phyloP scores from a whole-genome alignment of 2,113 vertebrate genomes.

The Neopipo cinnamomea region DNA sequence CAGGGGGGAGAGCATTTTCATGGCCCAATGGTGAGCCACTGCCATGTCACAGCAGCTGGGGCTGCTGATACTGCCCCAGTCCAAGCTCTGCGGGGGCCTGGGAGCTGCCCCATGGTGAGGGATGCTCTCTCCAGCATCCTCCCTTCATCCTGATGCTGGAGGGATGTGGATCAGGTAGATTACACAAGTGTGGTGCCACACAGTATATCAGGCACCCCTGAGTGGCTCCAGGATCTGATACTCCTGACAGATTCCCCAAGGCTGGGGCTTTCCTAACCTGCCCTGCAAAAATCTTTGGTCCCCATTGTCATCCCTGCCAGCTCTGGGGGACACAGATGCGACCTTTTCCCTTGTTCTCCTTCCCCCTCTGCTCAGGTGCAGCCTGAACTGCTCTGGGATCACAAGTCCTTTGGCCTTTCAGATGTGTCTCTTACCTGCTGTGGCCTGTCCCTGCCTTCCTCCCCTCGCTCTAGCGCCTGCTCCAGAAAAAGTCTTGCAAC shows the following conservation, averaged over 20 bases:
- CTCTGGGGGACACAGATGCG: neutral
- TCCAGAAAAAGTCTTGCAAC: conserved; percentile 30
- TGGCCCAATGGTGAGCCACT: accelerated
- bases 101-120: neutral
- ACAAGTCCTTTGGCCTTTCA: neutral
- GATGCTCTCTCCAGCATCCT: neutral
- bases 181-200: accelerated
- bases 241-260: accelerated
- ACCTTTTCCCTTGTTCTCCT: neutral
- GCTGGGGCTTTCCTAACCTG: neutral
- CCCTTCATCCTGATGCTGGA: neutral
- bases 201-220: accelerated
- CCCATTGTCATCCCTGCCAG: neutral
- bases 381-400: neutral
- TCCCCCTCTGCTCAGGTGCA: neutral
- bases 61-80: neutral
- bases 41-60: neutral
- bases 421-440: neutral
- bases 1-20: neutral
- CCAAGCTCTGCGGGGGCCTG: neutral
- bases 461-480: neutral
- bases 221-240: accelerated
- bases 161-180: neutral
- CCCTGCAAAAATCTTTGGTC: neutral
- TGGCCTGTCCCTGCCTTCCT: neutral